Conservation (phyloP, 2,113 vertebrate genomes). For the Vanacampus margaritifer region DNA sequence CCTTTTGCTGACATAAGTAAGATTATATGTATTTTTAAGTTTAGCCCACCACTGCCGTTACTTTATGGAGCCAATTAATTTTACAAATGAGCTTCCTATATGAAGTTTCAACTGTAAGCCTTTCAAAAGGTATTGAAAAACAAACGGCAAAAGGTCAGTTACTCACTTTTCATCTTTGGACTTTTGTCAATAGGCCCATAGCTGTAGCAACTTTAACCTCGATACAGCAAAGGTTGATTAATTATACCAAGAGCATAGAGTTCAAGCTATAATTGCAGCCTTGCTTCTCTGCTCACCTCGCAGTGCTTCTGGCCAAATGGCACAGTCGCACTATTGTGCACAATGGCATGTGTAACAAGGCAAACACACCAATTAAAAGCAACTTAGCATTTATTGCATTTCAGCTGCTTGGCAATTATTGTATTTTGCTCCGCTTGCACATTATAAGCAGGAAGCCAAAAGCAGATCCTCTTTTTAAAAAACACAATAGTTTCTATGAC, state of each 20-base stretch:
- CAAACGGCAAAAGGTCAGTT: constrained; percentile 20
- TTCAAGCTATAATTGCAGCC: constrained; percentile 28
- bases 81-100: constrained; percentile 32
- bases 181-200: constrained; percentile 26
- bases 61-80: constrained; percentile 30
- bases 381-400: constrained; percentile 29
- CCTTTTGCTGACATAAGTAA: not conserved
- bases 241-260: constrained; percentile 27
- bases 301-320: constrained; percentile 23
- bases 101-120: constrained; percentile 21
- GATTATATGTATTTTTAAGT: not conserved
- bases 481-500: constrained; percentile 32
- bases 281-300: constrained; percentile 29
- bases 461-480: not conserved
- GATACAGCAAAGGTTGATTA: constrained; percentile 30
- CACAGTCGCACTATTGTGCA: constrained; percentile 11
- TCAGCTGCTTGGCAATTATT: constrained; percentile 42
- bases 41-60: not conserved
- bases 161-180: constrained; percentile 30
- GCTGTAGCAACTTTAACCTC: constrained; percentile 11
- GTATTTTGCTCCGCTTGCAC: constrained; percentile 38
- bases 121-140: constrained; percentile 18
- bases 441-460: constrained; percentile 28
- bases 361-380: constrained; percentile 43
- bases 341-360: constrained; percentile 21